Evolutionary conservation across 2,797 vertebrate genomes (phyloP).

Genomic region (Falco novaeseelandiae): DNA sequence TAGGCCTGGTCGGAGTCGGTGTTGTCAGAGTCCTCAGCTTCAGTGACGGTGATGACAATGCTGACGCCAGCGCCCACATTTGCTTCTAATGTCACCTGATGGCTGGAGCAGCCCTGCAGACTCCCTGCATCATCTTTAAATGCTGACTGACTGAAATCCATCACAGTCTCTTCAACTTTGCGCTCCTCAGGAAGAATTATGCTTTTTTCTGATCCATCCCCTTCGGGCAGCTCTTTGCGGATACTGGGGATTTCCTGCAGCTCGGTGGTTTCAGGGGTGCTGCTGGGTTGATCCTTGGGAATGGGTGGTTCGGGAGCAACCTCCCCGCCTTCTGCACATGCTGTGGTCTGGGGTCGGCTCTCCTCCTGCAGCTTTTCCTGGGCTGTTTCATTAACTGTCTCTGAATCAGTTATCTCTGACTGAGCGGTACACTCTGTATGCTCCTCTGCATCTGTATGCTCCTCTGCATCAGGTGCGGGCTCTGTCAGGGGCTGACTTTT

Average conservation of each 20-base stretch:
- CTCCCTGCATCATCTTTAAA: not conserved
- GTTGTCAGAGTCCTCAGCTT: slow-evolving; percentile 76
- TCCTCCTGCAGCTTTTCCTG: slow-evolving; percentile 42
- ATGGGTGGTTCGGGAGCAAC: fast-evolving
- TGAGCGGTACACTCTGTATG: not conserved
- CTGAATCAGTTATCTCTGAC: not conserved
- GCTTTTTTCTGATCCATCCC: not conserved
- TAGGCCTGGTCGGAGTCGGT: slow-evolving; percentile 72
- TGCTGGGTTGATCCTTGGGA: not conserved
- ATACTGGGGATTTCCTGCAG: not conserved
- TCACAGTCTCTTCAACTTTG: not conserved
- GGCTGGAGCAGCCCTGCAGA: not conserved
- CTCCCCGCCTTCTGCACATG: fast-evolving
- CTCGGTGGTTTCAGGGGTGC: not conserved
- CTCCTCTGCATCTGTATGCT: not conserved
- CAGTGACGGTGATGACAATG: slow-evolving; percentile 79
- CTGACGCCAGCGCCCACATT: slow-evolving; percentile 35
- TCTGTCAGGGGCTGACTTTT: slow-evolving; percentile 57
- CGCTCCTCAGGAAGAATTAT: not conserved
- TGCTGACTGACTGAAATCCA: not conserved
- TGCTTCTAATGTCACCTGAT: slow-evolving; percentile 41
- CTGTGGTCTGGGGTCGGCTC: not conserved
- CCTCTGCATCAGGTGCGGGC: not conserved
- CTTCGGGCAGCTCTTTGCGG: not conserved
- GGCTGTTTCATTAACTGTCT: not conserved